phyloP scores from a whole-genome alignment of 2,113 vertebrate genomes.

The Chlorocebus sabaeus region DNA sequence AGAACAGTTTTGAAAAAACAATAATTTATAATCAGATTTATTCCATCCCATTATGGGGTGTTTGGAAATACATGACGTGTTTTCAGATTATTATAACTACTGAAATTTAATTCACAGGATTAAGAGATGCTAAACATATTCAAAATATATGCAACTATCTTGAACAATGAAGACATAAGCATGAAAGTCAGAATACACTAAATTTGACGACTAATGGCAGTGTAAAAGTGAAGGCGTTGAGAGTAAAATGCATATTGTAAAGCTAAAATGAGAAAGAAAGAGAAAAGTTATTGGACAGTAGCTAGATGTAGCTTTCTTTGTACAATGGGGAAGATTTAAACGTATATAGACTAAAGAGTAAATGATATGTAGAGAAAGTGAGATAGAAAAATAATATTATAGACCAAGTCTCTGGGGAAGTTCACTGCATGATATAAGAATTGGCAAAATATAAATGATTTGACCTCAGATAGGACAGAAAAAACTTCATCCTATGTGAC shows the following conservation, averaged over 20 bases:
- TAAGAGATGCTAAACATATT: neutral
- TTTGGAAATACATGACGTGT: neutral
- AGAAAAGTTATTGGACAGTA: neutral
- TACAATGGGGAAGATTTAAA: neutral
- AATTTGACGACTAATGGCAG: neutral
- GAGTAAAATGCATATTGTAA: neutral
- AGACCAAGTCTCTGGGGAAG: neutral
- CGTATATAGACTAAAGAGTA: neutral
- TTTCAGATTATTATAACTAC: neutral
- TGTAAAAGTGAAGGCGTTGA: neutral
- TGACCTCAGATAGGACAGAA: neutral
- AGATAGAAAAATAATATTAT: neutral
- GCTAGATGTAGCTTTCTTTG: neutral
- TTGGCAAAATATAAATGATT: neutral
- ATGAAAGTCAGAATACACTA: neutral
- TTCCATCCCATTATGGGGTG: neutral
- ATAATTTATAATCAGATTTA: neutral
- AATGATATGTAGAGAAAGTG: neutral
- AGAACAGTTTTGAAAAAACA: neutral
- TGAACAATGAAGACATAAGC: neutral
- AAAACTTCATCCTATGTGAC: neutral
- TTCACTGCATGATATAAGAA: neutral
- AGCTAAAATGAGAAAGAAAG: neutral
- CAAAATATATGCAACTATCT: neutral
- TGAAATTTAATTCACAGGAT: neutral